A percentile compares a stretch with the other conserved stretches of the same genome.
Conservation (phyloP, 2,797 vertebrate genomes). For the Sebastes taczanowskii region DNA sequence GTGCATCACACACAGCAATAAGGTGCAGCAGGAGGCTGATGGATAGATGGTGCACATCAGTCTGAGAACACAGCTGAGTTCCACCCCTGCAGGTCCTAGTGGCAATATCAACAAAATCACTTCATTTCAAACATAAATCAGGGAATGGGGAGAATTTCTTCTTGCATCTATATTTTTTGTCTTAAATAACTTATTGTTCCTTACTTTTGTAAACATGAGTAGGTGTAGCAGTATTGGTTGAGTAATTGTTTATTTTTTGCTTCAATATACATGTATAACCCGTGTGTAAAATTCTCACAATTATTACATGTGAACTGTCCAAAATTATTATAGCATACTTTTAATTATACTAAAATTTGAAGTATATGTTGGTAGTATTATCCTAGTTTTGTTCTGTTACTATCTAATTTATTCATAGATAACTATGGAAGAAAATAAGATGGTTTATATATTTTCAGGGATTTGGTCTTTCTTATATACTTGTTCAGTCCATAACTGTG, state of each 20-base stretch:
- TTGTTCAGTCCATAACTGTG: not conserved
- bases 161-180: not conserved
- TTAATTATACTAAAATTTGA: not conserved
- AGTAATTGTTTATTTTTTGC: not conserved
- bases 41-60: not conserved
- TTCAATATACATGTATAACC: not conserved
- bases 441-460: not conserved
- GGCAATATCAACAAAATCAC: not conserved
- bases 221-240: not conserved
- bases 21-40: not conserved
- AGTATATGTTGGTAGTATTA: not conserved
- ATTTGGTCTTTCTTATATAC: not conserved
- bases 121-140: not conserved
- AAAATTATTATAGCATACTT: not conserved
- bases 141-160: not conserved
- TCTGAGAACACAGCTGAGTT: not conserved
- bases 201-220: not conserved
- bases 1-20: not conserved
- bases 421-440: not conserved
- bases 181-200: not conserved
- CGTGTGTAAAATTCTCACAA: not conserved
- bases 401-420: not conserved
- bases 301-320: not conserved
- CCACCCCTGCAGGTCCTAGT: not conserved
- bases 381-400: not conserved